Evolutionary conservation across 2,113 vertebrate species (phyloP).

Genomic region (Corythornis madagascariensis): DNA sequence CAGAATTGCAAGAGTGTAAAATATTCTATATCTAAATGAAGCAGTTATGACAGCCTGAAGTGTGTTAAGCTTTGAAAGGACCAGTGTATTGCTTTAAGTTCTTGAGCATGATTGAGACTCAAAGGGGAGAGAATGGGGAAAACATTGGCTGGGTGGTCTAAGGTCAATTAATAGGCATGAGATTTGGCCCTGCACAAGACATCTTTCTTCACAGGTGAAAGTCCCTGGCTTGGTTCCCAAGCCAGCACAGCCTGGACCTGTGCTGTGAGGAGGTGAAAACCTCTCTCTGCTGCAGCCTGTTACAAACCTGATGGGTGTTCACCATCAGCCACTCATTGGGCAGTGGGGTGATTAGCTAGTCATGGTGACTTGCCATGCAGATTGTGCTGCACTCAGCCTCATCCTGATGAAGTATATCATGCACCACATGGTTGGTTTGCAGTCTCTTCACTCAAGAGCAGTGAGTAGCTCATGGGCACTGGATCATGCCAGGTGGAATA

Average conservation of each 20-base stretch:
- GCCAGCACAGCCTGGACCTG: rapidly evolving
- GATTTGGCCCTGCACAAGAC: background rate
- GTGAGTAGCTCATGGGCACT: rapidly evolving
- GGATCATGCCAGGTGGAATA: background rate
- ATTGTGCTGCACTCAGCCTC: background rate
- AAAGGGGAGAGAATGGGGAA: background rate
- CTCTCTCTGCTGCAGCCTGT: rapidly evolving
- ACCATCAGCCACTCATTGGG: background rate
- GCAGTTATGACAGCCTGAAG: background rate
- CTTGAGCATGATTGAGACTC: background rate
- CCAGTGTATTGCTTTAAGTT: background rate
- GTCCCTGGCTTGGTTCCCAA: rapidly evolving
- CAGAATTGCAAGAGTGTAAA: background rate
- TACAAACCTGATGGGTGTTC: rapidly evolving
- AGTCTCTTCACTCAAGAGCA: rapidly evolving
- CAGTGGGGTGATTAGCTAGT: rapidly evolving
- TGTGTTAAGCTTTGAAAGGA: background rate
- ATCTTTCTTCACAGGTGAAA: background rate
- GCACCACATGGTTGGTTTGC: background rate
- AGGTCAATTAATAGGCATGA: background rate
- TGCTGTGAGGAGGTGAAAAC: background rate
- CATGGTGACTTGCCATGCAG: rapidly evolving
- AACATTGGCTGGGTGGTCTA: background rate
- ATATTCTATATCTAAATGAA: background rate
- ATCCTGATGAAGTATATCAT: rapidly evolving